Base-by-base conservation (phyloP, 2,113 vertebrate genomes). In the Ahaetulla prasina region DNA sequence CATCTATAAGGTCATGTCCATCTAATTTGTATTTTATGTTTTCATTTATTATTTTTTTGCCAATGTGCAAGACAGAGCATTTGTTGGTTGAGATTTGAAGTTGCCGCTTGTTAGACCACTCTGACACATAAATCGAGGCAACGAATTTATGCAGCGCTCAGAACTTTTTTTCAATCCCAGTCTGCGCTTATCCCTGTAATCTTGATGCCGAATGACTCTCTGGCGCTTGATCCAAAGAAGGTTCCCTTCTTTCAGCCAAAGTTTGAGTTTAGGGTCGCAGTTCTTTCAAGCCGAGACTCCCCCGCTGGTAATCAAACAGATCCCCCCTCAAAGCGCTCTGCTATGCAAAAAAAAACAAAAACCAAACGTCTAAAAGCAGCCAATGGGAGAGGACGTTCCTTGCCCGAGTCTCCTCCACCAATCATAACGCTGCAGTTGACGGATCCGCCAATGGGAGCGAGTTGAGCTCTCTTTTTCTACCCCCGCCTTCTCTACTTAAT, bases 381-480 rank as follows among this genome's bases (percentile, higher is more conserved):
- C 92, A 92, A 92, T 92, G 27, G 20, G 35, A 25, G 87, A 49
- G 7, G 52, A 16, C 43, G 39, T 35, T 53, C 23, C 3, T 1
- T 30, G 49, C 25, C 2, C 9, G 6, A 57, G 91, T 1, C 68
- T 1, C 3, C 5, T 1, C 30, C n/a, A 35, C 91, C 91, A 92
- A 92, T 89, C 39, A 68, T 53, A 60, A 43, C 43, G n/a, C 27
- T 18, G 8, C 2, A 11, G 2, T 18, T 20, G 49, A 23, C 25
- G 0, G 91, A 5, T 6, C 63, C 35, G 63, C 91, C 87, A 89
- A 92, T 89, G 9, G 22, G 11, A 49, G 20, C 22, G 87, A 30
- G 50, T 0, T 4, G 16, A 23, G 1, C 10, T 20, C 1, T 57
- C 22, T 22, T n/a, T n/a, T n/a, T n/a, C n/a, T n/a, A n/a, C 7